A percentile compares a stretch with the other conserved stretches of the same genome.
Conservation (phyloP, 2,797 vertebrate genomes). For the Phaenicophaeus curvirostris region DNA sequence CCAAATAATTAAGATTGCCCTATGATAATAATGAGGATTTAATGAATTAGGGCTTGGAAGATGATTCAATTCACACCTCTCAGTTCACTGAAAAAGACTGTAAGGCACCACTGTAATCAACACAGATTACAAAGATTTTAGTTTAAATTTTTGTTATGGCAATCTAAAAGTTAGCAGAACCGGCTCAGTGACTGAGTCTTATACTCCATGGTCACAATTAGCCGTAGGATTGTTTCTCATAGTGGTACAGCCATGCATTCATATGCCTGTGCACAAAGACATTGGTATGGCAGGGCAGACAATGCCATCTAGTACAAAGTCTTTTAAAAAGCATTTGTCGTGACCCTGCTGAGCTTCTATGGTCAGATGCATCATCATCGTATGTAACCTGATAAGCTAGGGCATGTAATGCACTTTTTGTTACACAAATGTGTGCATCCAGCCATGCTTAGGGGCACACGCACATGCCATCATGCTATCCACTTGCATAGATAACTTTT, state of each 20-base stretch:
- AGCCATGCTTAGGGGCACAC: not conserved
- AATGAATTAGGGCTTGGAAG: not conserved
- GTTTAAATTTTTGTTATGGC: not conserved
- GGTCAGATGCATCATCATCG: not conserved
- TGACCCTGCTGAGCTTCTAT: not conserved
- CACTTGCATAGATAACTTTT: not conserved
- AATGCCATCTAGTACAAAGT: not conserved
- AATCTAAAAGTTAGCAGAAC: not conserved
- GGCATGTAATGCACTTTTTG: not conserved
- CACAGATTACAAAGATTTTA: not conserved
- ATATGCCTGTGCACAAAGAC: not conserved
- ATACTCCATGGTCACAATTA: not conserved
- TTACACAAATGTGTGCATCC: fast-evolving
- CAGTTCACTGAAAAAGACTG: not conserved
- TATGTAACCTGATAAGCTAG: not conserved
- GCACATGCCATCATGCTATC: too few relatives aligned
- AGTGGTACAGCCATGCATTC: not conserved
- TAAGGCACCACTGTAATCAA: not conserved
- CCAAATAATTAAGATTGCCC: not conserved
- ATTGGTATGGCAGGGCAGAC: too few relatives aligned
- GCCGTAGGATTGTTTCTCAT: not conserved
- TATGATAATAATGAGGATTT: not conserved
- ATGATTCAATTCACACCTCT: not conserved
- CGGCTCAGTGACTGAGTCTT: not conserved
- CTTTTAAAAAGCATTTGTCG: not conserved